Evolutionary conservation across 1,140 invertebrate species (phyloP), one percentile per base, ranked within the genome.

Genomic region (Propsilocerus akamusi): DNA sequence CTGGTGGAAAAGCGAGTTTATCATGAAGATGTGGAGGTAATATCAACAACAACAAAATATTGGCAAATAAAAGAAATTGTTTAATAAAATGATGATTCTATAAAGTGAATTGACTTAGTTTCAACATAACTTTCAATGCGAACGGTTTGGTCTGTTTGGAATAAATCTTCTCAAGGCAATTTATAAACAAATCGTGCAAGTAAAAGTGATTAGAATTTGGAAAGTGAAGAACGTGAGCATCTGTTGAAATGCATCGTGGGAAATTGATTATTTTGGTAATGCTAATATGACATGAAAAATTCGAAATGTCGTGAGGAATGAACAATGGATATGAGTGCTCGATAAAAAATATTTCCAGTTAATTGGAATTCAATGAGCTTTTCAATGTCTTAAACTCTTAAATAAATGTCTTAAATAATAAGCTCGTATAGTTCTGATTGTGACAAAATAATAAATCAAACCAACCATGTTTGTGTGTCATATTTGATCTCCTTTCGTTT

Each of bases 41-140:
- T 14, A 41, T n/a, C n/a, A n/a, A n/a, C n/a, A n/a, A n/a, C n/a
- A n/a, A n/a, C n/a, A n/a, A n/a, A n/a, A n/a, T n/a, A n/a, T n/a
- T n/a, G n/a, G 17, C 14, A 17, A 41, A 41, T 17, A 37, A 41
- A 41, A 41, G 34, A 41, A 41, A 41, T 41, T 41, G 34, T 41
- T 41, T 41, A 14, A 41, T 41, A 41, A 41, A 41, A 41, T 41
- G 34, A 41, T 41, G 34, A 41, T 41, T 41, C 34, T 41, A 41
- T 41, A 20, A 14, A 41, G 22, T 20, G 34, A 41, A 41, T 20
- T 17, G 17, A 20, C 34, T 41, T 41, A 41, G 34, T 41, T 41
- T 17, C 10, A 7, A 8, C 17, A n/a, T 17, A 41, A 41, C 34
- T 41, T 20, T 41, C 34, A 41, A 41, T 20, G 14, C 22, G 34